A percentile compares a stretch with the other conserved stretches of the same genome.
Evolutionary conservation across 2,113 vertebrate genomes (phyloP).

Genomic region (Cyprinodon brontotheroides): DNA sequence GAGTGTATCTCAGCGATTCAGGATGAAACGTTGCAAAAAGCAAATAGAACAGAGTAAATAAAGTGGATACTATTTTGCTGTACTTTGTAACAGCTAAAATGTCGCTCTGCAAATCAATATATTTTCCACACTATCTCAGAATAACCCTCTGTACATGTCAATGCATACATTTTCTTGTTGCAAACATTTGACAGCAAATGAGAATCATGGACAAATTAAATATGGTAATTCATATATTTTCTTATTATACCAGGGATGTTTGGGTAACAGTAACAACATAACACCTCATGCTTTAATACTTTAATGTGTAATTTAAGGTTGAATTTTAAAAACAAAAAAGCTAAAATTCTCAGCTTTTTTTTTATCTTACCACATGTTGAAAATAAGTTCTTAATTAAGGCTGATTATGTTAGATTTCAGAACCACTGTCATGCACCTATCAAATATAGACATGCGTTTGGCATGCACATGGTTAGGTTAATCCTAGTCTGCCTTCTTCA

Average conservation of each 20-base stretch:
- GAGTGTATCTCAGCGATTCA: conserved; percentile 32
- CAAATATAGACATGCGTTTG: not conserved
- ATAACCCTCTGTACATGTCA: not conserved
- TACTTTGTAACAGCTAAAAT: conserved; percentile 27
- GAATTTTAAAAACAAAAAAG: not conserved
- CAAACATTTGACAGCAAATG: not conserved
- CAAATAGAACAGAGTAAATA: conserved; percentile 66
- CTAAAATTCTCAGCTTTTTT: not conserved
- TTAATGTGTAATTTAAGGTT: not conserved
- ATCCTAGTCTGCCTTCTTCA: too few relatives aligned
- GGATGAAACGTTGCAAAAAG: conserved; percentile 60
- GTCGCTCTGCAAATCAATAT: conserved; percentile 36
- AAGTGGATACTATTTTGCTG: conserved; percentile 19
- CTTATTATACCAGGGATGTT: not conserved
- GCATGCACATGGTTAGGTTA: too few relatives aligned
- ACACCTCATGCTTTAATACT: not conserved
- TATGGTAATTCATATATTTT: not conserved
- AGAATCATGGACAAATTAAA: not conserved
- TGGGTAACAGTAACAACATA: not conserved
- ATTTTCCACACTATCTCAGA: not conserved
- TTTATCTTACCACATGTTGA: not conserved
- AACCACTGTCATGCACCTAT: not conserved
- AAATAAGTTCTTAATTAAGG: not conserved
- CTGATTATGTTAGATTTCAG: not conserved
- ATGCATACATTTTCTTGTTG: not conserved